Evolutionary conservation across 2,113 vertebrate genomes (phyloP).

Genomic region (Paedocypris sp.): DNA sequence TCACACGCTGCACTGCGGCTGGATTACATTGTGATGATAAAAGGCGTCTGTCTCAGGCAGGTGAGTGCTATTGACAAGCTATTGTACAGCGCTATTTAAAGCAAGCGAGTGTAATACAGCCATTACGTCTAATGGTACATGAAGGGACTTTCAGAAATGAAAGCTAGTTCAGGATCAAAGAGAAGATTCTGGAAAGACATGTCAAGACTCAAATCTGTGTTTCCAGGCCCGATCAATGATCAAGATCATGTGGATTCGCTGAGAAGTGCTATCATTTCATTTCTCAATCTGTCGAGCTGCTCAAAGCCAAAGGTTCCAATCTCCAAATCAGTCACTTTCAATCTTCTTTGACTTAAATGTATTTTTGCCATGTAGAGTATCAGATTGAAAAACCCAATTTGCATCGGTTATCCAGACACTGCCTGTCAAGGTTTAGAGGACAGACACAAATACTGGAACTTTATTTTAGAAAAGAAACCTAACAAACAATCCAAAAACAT

Average conservation of each 20-base stretch:
- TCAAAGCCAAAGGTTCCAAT: no score
- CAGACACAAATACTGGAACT: no score
- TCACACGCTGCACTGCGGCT: slow-evolving; percentile 45
- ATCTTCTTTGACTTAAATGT: no score
- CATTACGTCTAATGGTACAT: no score
- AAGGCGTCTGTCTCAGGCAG: slow-evolving; percentile 37
- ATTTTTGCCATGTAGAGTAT: no score
- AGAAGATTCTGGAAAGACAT: slow-evolving; percentile 37
- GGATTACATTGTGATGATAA: slow-evolving; percentile 52
- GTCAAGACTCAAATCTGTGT: slow-evolving; percentile 47
- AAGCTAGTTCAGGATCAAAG: slow-evolving; percentile 38
- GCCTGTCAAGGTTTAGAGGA: no score
- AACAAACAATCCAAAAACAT: no score
- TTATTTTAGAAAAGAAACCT: no score
- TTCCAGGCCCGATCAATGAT: slow-evolving; percentile 60
- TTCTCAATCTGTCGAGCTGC: no score
- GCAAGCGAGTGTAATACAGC: slow-evolving; percentile 32
- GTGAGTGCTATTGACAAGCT: slow-evolving; percentile 39
- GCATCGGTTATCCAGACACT: no score
- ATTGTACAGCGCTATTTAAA: slow-evolving; percentile 40
- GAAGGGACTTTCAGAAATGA: slow-evolving; percentile 29
- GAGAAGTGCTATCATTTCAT: slow-evolving; percentile 46
- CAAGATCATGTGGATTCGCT: slow-evolving; percentile 64
- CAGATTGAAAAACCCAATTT: no score
- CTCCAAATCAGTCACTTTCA: no score